phyloP scores from a whole-genome alignment of 2,888 invertebrate genomes.

The Philereme transversata region DNA sequence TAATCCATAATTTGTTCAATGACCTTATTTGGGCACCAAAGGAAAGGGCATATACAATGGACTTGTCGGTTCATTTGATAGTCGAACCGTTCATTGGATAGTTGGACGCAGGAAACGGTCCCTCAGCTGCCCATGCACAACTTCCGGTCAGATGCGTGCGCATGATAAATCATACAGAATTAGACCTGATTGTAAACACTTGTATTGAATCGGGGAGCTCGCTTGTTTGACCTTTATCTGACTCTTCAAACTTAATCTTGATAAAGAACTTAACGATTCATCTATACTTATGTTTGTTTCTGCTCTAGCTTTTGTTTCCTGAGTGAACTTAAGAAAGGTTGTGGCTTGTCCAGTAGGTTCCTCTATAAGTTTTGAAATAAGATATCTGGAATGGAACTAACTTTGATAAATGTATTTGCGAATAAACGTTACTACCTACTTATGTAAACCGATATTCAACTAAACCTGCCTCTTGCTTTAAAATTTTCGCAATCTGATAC shows the following conservation, averaged over 20 bases:
- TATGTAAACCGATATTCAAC: too few relatives aligned
- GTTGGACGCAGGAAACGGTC: constrained; percentile 68
- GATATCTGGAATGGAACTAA: too few relatives aligned
- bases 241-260: too few relatives aligned
- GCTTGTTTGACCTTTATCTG: constrained; percentile 8
- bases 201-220: constrained; percentile 9
- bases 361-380: too few relatives aligned
- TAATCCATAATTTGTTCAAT: constrained; percentile 56
- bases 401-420: too few relatives aligned
- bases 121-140: constrained; percentile 62
- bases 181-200: constrained; percentile 54
- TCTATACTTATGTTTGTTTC: background rate
- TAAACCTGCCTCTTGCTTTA: background rate
- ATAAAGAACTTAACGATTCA: background rate
- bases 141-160: constrained; percentile 75
- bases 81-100: constrained; percentile 47
- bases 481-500: background rate
- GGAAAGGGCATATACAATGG: constrained; percentile 67
- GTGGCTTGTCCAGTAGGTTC: too few relatives aligned
- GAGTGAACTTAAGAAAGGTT: too few relatives aligned
- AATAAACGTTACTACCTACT: too few relatives aligned
- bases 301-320: too few relatives aligned
- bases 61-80: constrained; percentile 71
- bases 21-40: constrained; percentile 55
- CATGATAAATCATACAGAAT: constrained; percentile 62